Base-by-base conservation (phyloP, 2,797 vertebrate genomes). In the Babyrousa celebensis region DNA sequence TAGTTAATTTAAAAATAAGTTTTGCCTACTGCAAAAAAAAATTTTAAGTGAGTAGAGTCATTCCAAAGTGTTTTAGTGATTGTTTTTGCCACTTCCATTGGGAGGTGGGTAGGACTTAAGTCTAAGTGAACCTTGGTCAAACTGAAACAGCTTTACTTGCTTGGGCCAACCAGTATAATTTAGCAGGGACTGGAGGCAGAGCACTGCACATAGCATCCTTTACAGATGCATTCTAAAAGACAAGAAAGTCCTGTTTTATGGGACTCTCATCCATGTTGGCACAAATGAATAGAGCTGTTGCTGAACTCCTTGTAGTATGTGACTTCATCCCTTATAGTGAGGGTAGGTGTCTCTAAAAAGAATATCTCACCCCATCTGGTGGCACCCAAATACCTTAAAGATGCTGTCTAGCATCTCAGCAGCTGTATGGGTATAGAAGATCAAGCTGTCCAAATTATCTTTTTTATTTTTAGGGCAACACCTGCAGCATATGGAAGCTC, bases 1-100 rank as follows among this genome's bases (percentile, higher is more conserved):
- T 75, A 83, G 48, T 43, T 67, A 83, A 83, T 75, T 94, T 94
- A 8, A 74, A 89, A 67, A 74, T 89, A 67, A n/a, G 20, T 83
- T 82, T 67, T 80, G 67, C 29, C 12, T 48, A 21, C 52, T 54
- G 12, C 12, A 86, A 79, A 68, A 29, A 20, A 17, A 23, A 36
- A 36, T 63, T 63, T 88, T 52, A 71, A 23, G 12, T 43, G 54
- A 78, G 58, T 82, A 32, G 1, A 74, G 32, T 82, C 79, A 32
- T 58, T 16, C 60, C 60, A 68, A 58, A 94, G 65, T 72, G 29
- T 40, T 72, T 87, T 48, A 43, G 14, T 56, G 25, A 58, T 67
- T 36, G 17, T 36, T 62, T 87, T 82, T 95, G 25, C 40, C 70
- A 82, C 25, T 83, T 75, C 40, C 62, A 65, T 40, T 88, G 12